Evolutionary conservation across 2,797 vertebrate genomes (phyloP).

Genomic region (Sebastolobus altivelis): DNA sequence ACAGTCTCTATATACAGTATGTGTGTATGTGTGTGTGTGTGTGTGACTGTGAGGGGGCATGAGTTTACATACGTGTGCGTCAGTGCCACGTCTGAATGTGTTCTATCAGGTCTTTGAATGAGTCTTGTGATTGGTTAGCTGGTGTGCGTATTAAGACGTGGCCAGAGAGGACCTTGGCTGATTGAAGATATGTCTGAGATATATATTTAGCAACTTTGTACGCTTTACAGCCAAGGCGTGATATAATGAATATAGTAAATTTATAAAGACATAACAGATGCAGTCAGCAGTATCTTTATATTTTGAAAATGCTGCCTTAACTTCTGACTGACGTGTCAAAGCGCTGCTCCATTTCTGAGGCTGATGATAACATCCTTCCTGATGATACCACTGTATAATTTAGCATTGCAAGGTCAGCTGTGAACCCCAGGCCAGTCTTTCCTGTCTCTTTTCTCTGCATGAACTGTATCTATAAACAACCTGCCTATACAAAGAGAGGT

Average conservation of each 20-base stretch:
- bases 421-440: constrained; percentile 1
- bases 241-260: background rate
- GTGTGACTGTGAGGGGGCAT: background rate
- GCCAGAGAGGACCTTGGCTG: background rate
- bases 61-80: background rate
- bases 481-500: background rate
- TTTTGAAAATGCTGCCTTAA: background rate
- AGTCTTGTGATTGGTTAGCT: constrained; percentile 31
- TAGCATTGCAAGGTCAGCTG: constrained; percentile 1
- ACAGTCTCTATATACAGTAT: background rate
- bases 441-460: background rate
- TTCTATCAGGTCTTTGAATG: constrained; percentile 18
- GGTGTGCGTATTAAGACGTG: background rate
- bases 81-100: constrained; percentile 53
- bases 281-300: background rate
- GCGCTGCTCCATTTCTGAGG: constrained; percentile 3
- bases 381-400: background rate
- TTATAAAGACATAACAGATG: background rate
- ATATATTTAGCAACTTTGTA: background rate
- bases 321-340: background rate
- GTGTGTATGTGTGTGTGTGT: constrained; percentile 8
- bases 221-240: background rate
- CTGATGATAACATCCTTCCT: constrained; percentile 40
- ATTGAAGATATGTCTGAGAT: constrained; percentile 11
- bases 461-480: background rate